Evolutionary conservation across 1,140 invertebrate genomes (phyloP).

Genomic region (Brachystomella parvula): DNA sequence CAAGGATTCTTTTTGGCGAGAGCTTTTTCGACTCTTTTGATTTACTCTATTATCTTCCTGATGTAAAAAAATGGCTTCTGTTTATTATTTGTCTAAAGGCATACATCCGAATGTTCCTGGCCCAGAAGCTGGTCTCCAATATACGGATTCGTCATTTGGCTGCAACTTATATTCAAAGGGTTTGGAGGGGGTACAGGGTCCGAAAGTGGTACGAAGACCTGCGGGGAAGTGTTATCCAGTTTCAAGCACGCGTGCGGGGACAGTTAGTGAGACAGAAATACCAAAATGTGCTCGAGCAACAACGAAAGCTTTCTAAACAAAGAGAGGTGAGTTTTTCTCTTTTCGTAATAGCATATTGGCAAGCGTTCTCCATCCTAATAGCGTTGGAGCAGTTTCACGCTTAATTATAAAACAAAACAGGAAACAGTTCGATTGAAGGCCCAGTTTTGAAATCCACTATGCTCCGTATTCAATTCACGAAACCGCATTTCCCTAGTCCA

Average conservation of each 20-base stretch:
- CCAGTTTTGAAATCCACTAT: too few species aligned
- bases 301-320: conserved; percentile 26
- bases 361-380: not conserved
- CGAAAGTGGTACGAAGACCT: conserved; percentile 60
- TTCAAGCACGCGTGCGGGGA: conserved; percentile 66
- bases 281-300: conserved; percentile 43
- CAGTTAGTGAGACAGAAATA: conserved; percentile 51
- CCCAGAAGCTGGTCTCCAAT: conserved; percentile 41
- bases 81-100: conserved; percentile 44
- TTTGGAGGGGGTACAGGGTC: conserved; percentile 60
- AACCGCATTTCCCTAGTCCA: too few species aligned
- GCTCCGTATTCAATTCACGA: too few species aligned
- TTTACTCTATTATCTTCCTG: not conserved
- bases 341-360: not conserved
- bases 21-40: not conserved
- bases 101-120: conserved; percentile 58
- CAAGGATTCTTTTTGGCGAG: not conserved
- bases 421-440: too few species aligned
- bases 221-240: conserved; percentile 50
- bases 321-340: conserved; percentile 16
- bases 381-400: too few species aligned
- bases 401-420: too few species aligned
- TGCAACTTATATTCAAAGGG: conserved; percentile 64
- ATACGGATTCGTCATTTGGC: conserved; percentile 50
- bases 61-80: conserved; percentile 9